Evolutionary conservation across 2,113 vertebrate genomes (phyloP).

Genomic region (Cephalophus harveyi): DNA sequence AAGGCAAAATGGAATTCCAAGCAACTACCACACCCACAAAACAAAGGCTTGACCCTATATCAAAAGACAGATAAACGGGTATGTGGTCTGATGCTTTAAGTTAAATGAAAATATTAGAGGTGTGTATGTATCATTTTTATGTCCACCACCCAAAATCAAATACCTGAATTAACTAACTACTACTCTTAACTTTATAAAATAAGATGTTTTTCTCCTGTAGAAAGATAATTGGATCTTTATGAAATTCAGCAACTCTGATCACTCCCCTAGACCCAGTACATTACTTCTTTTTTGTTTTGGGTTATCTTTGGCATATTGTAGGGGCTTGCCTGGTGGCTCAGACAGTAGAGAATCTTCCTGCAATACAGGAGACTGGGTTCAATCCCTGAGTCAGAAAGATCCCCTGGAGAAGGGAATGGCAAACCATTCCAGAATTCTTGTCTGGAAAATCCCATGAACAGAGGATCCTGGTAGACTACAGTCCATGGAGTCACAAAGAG

Average conservation of each 20-base stretch:
- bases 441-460: neutral
- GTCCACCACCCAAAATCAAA: neutral
- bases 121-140: neutral
- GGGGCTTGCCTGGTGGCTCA: neutral
- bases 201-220: neutral
- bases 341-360: neutral
- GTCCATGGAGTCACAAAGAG: neutral
- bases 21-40: neutral
- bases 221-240: neutral
- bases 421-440: neutral
- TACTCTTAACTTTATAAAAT: neutral
- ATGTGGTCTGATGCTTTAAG: neutral
- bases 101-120: neutral
- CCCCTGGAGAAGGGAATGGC: neutral
- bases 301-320: neutral
- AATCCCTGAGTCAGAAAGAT: neutral
- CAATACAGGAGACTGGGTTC: neutral
- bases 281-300: neutral
- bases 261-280: neutral
- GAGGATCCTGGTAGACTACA: neutral
- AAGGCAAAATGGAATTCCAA: neutral
- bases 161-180: neutral
- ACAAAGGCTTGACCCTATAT: neutral
- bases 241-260: neutral
- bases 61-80: neutral